These are phyloP conservation scores for Coelopa pilipes DNA, from an alignment of 2,888 invertebrate species.

Conservation along the genomic window DNA sequence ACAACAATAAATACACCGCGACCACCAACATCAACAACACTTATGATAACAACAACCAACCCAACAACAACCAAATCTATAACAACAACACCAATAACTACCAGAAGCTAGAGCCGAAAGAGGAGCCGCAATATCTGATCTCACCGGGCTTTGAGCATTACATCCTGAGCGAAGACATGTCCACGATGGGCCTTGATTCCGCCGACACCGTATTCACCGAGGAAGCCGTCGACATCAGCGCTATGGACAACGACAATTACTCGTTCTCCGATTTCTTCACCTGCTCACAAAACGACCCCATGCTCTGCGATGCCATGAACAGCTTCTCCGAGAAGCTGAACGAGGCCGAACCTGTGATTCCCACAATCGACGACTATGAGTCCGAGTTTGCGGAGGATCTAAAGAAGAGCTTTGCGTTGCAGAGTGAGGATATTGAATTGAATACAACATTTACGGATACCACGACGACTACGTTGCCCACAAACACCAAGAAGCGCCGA, in stretches of 20 bases:
- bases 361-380: slow-evolving; percentile 34
- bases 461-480: not conserved
- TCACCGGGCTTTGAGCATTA: slow-evolving; percentile 36
- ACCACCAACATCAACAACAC: not conserved
- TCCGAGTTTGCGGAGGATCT: slow-evolving; percentile 20
- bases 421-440: slow-evolving; percentile 9
- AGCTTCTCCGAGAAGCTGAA: slow-evolving; percentile 36
- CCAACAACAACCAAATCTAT: not conserved
- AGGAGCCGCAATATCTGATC: slow-evolving; percentile 23
- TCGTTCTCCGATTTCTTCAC: slow-evolving; percentile 29
- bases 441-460: not conserved
- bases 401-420: slow-evolving; percentile 8
- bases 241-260: slow-evolving; percentile 35
- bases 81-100: slow-evolving; percentile 12
- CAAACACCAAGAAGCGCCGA: slow-evolving; percentile 9
- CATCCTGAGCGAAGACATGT: slow-evolving; percentile 41
- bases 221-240: slow-evolving; percentile 45
- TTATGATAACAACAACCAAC: slow-evolving; percentile 41
- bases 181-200: slow-evolving; percentile 40
- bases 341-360: slow-evolving; percentile 41
- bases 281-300: slow-evolving; percentile 39
- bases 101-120: slow-evolving; percentile 12
- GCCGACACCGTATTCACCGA: slow-evolving; percentile 40
- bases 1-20: not conserved
- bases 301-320: slow-evolving; percentile 31